A percentile compares a stretch with the other conserved stretches of the same genome.
Evolutionary conservation across 2,888 invertebrate species (phyloP).

Genomic region (Athalia circularis): DNA sequence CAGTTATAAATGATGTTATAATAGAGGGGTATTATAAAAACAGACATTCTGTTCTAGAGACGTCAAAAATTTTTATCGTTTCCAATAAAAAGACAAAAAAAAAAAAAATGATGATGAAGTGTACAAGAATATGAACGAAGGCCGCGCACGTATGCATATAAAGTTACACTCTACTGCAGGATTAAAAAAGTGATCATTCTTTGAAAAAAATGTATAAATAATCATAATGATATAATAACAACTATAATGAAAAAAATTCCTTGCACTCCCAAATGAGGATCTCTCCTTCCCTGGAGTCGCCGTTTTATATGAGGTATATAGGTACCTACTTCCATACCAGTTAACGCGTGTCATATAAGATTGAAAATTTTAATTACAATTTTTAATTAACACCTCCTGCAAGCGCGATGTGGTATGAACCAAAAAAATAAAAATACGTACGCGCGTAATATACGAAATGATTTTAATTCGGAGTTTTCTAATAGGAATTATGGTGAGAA

Average conservation of each 20-base stretch:
- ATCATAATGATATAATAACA: too few species aligned
- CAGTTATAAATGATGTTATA: too few species aligned
- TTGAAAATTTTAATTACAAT: slow-evolving; percentile 23
- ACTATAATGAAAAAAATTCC: too few species aligned
- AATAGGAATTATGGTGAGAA: too few species aligned
- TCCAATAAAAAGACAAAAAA: slow-evolving; percentile 26
- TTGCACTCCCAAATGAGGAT: too few species aligned
- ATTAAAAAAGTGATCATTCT: slow-evolving; percentile 9
- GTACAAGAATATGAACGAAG: background rate
- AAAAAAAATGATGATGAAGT: slow-evolving; percentile 18
- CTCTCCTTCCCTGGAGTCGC: background rate
- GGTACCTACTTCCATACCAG: background rate
- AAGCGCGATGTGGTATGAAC: background rate
- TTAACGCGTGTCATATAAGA: slow-evolving; percentile 6
- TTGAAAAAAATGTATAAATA: too few species aligned
- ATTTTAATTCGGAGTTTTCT: background rate
- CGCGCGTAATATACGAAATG: background rate
- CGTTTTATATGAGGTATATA: background rate
- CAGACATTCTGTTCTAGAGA: background rate
- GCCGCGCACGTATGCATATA: too few species aligned
- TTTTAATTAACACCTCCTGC: background rate
- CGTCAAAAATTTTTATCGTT: background rate
- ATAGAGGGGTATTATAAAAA: background rate
- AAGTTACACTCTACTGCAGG: background rate
- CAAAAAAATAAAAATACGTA: background rate